These are phyloP conservation scores for Microplitis mediator DNA, from an alignment of 1,140 invertebrate genomes.

Conservation along the genomic window DNA sequence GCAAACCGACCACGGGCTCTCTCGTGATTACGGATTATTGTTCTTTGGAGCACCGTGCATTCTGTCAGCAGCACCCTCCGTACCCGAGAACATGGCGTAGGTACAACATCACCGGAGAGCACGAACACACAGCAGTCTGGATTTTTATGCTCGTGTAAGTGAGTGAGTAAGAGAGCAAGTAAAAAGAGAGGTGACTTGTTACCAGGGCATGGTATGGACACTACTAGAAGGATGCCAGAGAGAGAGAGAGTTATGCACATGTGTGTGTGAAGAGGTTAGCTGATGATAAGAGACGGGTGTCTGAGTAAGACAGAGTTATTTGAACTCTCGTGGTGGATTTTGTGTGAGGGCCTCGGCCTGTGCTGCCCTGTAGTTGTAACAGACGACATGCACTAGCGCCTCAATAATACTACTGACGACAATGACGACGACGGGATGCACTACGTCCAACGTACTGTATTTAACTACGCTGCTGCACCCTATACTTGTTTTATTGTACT, in stretches of 20 bases:
- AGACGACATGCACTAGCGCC: slow-evolving; percentile 11
- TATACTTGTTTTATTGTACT: not conserved
- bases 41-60: slow-evolving; percentile 31
- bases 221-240: slow-evolving; percentile 1
- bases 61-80: slow-evolving; percentile 31
- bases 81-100: slow-evolving; percentile 29
- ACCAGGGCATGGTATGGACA: not conserved
- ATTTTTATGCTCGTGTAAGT: too few species aligned
- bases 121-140: not conserved
- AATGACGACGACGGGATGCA: not conserved
- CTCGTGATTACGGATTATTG: slow-evolving; percentile 25
- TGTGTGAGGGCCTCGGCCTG: not conserved
- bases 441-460: not conserved
- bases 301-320: not conserved
- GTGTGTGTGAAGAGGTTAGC: not conserved
- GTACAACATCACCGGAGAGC: slow-evolving; percentile 12
- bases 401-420: slow-evolving; percentile 10
- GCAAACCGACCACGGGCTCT: slow-evolving; percentile 6
- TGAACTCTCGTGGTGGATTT: not conserved
- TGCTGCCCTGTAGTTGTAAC: not conserved
- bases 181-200: slow-evolving; percentile 8
- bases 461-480: not conserved
- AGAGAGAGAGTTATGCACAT: not conserved
- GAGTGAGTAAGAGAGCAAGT: not conserved
- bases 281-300: not conserved